Evolutionary conservation across 1,140 invertebrate species (phyloP).

Genomic region (Helicoverpa armigera): DNA sequence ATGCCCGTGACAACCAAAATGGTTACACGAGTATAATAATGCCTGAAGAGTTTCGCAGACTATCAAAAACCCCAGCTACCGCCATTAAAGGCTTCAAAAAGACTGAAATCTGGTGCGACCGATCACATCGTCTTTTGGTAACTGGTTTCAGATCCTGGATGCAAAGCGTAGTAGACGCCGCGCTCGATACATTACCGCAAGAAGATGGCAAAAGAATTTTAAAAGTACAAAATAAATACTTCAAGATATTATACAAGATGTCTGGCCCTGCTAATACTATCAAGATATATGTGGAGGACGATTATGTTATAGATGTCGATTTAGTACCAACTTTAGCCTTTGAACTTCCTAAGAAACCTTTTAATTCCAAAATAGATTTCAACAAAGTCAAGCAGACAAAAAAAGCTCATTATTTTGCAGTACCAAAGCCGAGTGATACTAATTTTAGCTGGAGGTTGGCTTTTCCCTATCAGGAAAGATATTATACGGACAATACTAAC

Average conservation of each 20-base stretch:
- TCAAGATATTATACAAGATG: slow-evolving; percentile 56
- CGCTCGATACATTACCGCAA: slow-evolving; percentile 57
- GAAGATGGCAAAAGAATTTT: slow-evolving; percentile 57
- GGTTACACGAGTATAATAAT: slow-evolving; percentile 62
- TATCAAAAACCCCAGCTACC: slow-evolving; percentile 58
- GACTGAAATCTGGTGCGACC: slow-evolving; percentile 68
- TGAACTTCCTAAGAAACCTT: slow-evolving; percentile 60
- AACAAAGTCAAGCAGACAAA: slow-evolving; percentile 54
- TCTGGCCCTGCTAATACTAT: slow-evolving; percentile 69
- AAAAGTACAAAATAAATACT: slow-evolving; percentile 57
- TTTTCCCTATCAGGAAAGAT: slow-evolving; percentile 69
- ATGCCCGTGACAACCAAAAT: slow-evolving; percentile 54
- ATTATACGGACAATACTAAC: slow-evolving; percentile 59
- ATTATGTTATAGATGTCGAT: slow-evolving; percentile 66
- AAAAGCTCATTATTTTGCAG: slow-evolving; percentile 62
- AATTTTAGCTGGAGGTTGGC: slow-evolving; percentile 68
- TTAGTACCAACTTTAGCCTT: slow-evolving; percentile 68
- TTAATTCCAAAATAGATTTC: slow-evolving; percentile 58
- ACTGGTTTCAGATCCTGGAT: slow-evolving; percentile 66
- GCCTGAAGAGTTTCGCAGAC: slow-evolving; percentile 68
- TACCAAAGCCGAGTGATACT: slow-evolving; percentile 65
- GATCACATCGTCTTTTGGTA: slow-evolving; percentile 58
- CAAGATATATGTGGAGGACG: slow-evolving; percentile 56
- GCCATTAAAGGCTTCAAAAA: slow-evolving; percentile 61
- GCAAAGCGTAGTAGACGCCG: slow-evolving; percentile 65